phyloP scores from a whole-genome alignment of 92 coral and sea anemone species.

The Heliopora coerulea region DNA sequence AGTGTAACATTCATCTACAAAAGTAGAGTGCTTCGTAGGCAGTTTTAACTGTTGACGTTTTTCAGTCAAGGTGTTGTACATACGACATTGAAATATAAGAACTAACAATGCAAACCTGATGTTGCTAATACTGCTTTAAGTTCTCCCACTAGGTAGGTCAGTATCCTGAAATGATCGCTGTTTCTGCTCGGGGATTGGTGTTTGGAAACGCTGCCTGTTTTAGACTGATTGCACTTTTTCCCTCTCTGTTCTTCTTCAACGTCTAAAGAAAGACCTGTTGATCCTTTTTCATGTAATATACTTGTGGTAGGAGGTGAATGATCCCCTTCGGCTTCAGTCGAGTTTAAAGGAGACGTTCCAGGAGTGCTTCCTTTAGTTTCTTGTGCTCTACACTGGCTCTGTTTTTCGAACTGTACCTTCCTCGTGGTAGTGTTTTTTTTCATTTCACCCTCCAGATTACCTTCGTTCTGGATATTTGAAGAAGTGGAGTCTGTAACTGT shows the following conservation, averaged over 20 bases:
- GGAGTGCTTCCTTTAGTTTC: not conserved
- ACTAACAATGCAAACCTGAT: constrained; percentile 65
- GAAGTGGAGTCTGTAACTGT: not conserved
- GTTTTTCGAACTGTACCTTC: constrained; percentile 10
- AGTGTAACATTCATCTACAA: too few relatives aligned
- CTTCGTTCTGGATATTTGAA: not conserved
- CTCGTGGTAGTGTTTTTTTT: not conserved
- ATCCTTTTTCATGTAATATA: not conserved
- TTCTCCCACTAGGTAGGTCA: constrained; percentile 80
- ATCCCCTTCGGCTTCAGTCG: not conserved
- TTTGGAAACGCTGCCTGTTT: not conserved
- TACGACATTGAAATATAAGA: too few relatives aligned
- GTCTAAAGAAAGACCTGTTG: not conserved
- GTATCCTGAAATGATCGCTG: constrained; percentile 64
- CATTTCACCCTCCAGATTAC: not conserved
- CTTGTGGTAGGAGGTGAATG: not conserved
- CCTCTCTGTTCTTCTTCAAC: not conserved
- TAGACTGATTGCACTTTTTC: not conserved
- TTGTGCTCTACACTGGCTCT: not conserved
- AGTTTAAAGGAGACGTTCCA: not conserved
- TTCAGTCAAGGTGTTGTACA: too few relatives aligned
- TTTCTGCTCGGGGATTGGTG: constrained; percentile 42
- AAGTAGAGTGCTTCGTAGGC: too few relatives aligned
- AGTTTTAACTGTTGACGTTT: too few relatives aligned
- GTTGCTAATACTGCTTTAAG: constrained; percentile 73